These are phyloP conservation scores for Hirudo medicinalis DNA, from an alignment of 1,140 invertebrate genomes.

Conservation along the genomic window DNA sequence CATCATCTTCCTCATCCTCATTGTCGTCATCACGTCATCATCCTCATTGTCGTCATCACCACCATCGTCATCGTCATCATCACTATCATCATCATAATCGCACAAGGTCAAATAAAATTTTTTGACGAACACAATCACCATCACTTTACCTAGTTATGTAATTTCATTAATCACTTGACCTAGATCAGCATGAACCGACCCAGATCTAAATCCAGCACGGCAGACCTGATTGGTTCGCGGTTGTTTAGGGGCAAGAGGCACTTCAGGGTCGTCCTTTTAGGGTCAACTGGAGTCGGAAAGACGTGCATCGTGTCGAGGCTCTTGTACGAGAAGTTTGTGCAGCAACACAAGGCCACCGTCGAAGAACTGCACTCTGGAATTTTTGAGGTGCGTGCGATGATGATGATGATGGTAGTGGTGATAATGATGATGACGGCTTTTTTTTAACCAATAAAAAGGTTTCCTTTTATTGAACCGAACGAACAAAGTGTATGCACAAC, in stretches of 20 bases:
- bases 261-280: slow-evolving; percentile 95
- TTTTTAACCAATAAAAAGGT: too few species aligned
- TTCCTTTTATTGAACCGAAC: too few species aligned
- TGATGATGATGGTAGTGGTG: too few species aligned
- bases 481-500: too few species aligned
- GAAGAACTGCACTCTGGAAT: slow-evolving; percentile 94
- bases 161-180: too few species aligned
- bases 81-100: background rate
- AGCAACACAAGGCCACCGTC: slow-evolving; percentile 96
- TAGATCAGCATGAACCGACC: too few species aligned
- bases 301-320: slow-evolving; percentile 87
- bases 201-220: too few species aligned
- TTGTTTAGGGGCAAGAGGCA: background rate
- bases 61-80: background rate
- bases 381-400: background rate
- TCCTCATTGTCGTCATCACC: background rate
- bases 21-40: background rate
- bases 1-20: background rate
- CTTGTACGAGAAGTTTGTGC: slow-evolving; percentile 91
- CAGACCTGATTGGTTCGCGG: too few species aligned
- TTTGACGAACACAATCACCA: background rate
- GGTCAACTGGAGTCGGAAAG: slow-evolving; percentile 53
- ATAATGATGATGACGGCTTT: too few species aligned
- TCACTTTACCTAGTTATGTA: background rate
- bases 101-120: background rate